These are phyloP conservation scores for Paramacrobiotus metropolitanus DNA, from an alignment of 1,140 invertebrate species.

Conservation along the genomic window DNA sequence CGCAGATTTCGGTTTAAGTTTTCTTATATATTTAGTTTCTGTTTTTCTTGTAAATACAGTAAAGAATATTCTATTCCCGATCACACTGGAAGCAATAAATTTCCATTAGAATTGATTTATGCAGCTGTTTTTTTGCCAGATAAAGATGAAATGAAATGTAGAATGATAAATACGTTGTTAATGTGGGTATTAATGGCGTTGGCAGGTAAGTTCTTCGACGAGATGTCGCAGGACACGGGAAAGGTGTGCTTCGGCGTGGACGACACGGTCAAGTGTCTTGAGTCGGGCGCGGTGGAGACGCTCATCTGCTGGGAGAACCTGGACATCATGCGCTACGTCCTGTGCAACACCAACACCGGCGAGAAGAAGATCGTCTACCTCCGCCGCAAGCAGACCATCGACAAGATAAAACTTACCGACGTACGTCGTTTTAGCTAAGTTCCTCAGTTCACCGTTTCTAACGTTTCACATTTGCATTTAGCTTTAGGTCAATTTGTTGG, in stretches of 20 bases:
- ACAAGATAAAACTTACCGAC: slow-evolving; percentile 91
- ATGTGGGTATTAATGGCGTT: too few species aligned
- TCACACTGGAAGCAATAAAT: too few species aligned
- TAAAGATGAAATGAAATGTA: too few species aligned
- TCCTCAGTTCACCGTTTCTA: not conserved
- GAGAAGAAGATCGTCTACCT: slow-evolving; percentile 82
- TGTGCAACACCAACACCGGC: slow-evolving; percentile 64
- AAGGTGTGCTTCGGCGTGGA: slow-evolving; percentile 99
- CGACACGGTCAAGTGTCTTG: slow-evolving; percentile 81
- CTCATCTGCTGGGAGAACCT: slow-evolving; percentile 99
- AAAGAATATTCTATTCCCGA: too few species aligned
- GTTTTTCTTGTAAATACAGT: too few species aligned
- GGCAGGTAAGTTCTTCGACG: slow-evolving; percentile 78
- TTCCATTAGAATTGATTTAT: too few species aligned
- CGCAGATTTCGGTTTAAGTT: too few species aligned
- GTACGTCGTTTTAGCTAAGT: slow-evolving; percentile 36
- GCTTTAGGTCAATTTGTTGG: too few species aligned
- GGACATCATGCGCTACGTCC: slow-evolving; percentile 73
- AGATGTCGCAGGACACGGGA: slow-evolving; percentile 94
- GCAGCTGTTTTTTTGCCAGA: too few species aligned
- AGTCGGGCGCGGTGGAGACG: slow-evolving; percentile 91
- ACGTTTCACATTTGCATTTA: too few species aligned
- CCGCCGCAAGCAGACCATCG: slow-evolving; percentile 91
- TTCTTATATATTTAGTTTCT: too few species aligned
- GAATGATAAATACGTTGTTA: too few species aligned